These are phyloP conservation scores for Lerista edwardsae DNA, from an alignment of 2,797 vertebrate species.

Conservation along the genomic window DNA sequence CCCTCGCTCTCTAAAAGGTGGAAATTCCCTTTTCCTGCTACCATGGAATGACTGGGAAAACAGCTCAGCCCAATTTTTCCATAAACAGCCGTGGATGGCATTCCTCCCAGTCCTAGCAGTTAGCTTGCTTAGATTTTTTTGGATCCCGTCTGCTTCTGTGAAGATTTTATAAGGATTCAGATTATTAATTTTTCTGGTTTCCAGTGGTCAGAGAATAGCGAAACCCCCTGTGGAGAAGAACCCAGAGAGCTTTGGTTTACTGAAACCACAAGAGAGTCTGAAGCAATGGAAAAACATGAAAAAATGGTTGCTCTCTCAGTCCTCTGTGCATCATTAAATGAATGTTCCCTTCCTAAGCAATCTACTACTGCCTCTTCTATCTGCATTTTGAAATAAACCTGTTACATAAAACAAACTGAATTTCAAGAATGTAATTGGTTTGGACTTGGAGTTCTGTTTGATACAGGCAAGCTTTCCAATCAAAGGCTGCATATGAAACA, in stretches of 20 bases:
- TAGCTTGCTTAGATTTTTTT: slow-evolving; percentile 19
- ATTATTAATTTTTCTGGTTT: slow-evolving; percentile 33
- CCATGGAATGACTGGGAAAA: not conserved
- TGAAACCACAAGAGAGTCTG: slow-evolving; percentile 26
- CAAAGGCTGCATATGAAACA: not conserved
- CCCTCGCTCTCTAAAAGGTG: not conserved
- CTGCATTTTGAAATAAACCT: not conserved
- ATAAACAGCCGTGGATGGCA: slow-evolving; percentile 15
- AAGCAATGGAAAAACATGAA: slow-evolving; percentile 19
- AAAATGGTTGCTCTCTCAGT: slow-evolving; percentile 18
- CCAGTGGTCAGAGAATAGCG: slow-evolving; percentile 13
- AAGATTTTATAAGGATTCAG: slow-evolving; percentile 22
- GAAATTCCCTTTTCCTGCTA: slow-evolving; percentile 28
- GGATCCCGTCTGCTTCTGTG: slow-evolving; percentile 4
- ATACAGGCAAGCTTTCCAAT: not conserved
- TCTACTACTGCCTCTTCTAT: not conserved
- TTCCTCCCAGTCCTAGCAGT: slow-evolving; percentile 16
- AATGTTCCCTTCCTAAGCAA: not conserved
- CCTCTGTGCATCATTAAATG: slow-evolving; percentile 4
- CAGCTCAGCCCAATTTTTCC: slow-evolving; percentile 18
- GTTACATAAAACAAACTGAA: slow-evolving; percentile 15
- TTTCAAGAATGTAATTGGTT: slow-evolving; percentile 5
- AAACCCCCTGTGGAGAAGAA: slow-evolving; percentile 9
- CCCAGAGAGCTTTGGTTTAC: not conserved
- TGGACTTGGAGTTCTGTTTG: not conserved